A percentile compares a stretch with the other conserved stretches of the same genome.
These are phyloP conservation scores for Heliconius congener DNA, from an alignment of 1,140 invertebrate genomes.

Conservation along the genomic window DNA sequence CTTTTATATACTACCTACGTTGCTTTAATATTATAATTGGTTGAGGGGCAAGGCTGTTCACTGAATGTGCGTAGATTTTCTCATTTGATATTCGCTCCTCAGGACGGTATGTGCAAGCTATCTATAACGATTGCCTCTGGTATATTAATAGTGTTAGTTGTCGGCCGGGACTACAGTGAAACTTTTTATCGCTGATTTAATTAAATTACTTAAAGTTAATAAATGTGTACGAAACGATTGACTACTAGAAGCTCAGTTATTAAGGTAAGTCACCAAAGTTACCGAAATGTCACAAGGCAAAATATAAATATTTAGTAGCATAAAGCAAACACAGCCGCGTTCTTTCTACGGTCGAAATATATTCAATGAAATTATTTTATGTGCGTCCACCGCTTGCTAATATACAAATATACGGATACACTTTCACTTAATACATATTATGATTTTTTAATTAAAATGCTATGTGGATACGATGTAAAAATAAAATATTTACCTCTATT, in stretches of 20 bases:
- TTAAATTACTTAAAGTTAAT: neutral
- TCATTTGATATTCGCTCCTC: conserved; percentile 45
- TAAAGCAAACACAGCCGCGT: conserved; percentile 29
- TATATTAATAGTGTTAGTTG: conserved; percentile 43
- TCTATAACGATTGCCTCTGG: conserved; percentile 35
- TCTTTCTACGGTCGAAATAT: conserved; percentile 34
- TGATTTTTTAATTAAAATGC: neutral
- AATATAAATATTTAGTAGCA: conserved; percentile 7
- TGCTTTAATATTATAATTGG: conserved; percentile 22
- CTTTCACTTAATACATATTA: conserved; percentile 10
- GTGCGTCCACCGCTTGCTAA: conserved; percentile 17
- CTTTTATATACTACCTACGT: neutral
- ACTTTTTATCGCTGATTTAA: conserved; percentile 11
- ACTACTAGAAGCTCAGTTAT: neutral
- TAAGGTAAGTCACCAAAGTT: neutral
- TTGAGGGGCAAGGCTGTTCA: conserved; percentile 48
- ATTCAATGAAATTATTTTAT: conserved; percentile 30
- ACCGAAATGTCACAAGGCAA: neutral
- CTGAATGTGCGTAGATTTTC: conserved; percentile 50
- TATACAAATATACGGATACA: conserved; percentile 6
- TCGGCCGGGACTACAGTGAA: conserved; percentile 31
- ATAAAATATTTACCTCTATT: conserved; percentile 3
- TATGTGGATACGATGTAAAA: neutral
- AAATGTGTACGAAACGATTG: neutral
- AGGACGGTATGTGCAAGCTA: conserved; percentile 36